Base-by-base conservation (phyloP, 1,140 invertebrate genomes). In the Pachypeltis micranthus region DNA sequence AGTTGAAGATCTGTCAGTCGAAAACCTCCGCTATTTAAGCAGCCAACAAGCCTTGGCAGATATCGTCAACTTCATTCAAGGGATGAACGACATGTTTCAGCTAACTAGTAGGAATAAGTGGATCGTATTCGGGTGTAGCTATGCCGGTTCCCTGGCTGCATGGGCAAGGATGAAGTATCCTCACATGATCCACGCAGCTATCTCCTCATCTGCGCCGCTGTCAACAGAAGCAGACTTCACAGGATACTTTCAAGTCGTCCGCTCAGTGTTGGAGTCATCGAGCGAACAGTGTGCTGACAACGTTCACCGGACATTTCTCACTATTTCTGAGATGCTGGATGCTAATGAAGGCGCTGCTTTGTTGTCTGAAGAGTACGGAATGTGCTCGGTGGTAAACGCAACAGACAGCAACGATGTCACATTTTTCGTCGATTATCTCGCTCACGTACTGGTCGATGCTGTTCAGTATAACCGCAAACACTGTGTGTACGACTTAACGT, bases 51-150 rank as follows among this genome's bases (percentile, higher is more conserved):
- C 92, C 0, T 74, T 96, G 28, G 89, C 86, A 16, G 93, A 96
- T 76, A 75, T 94, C 55, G 90, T 91, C 0, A 78, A 81, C 62
- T 96, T 96, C 70, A 87, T 93, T 27, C 68, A 73, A 56, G 78
- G 74, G 47, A 88, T 87, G 79, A 86, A 84, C 68, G 63, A 74
- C 2, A 73, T 83, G 67, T 82, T 85, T 63, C 80, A 84, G 27
- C 74, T 93, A 34, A 27, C 63, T 0, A 27, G 26, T 2, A 71
- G 77, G 23, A 81, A 81, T n/a, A 92, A 91, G 77, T 94, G 91
- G 88, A 85, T 97, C 63, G 84, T 84, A 1, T 95, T 96, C 74
- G 93, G 94, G 27, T 93, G 93, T 1, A 94, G 90, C 0, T 97
- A 97, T 75, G 86, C 92, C 1, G 93, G 93, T 54, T 88, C 87